phyloP scores from a whole-genome alignment of 2,797 vertebrate genomes.

The Sebastes hubbsi region DNA sequence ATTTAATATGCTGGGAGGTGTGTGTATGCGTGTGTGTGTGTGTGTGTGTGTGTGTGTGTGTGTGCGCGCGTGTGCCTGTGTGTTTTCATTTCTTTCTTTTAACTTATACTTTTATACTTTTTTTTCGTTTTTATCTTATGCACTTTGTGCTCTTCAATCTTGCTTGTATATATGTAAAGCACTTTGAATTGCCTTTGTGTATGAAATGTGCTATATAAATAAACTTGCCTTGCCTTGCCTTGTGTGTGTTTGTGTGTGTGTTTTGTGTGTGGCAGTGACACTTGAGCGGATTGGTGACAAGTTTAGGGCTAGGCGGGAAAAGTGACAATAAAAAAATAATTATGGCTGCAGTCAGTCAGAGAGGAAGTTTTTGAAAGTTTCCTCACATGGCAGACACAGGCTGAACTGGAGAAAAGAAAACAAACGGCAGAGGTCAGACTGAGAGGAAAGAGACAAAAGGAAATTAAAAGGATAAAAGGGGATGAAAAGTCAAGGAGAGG shows the following conservation, averaged over 20 bases:
- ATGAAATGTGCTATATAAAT: too few relatives aligned
- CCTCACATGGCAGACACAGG: conserved; percentile 20
- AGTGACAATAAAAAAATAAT: conserved; percentile 2
- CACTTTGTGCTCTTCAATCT: too few relatives aligned
- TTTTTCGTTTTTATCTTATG: too few relatives aligned
- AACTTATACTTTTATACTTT: too few relatives aligned
- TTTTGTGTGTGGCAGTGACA: background rate
- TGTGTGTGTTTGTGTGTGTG: background rate
- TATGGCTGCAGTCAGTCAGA: background rate
- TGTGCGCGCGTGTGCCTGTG: too few relatives aligned
- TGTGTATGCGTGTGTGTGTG: background rate
- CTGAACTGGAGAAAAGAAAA: background rate
- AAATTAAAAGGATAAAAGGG: conserved; percentile 61
- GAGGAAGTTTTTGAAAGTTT: conserved; percentile 33
- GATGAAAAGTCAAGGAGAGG: conserved; percentile 28
- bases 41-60: background rate
- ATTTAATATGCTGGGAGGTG: conserved; percentile 35
- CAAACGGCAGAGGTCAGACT: conserved; percentile 22
- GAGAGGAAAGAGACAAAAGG: conserved; percentile 47
- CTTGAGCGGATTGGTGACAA: conserved; percentile 12
- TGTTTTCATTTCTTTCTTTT: too few relatives aligned
- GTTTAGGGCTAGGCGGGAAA: conserved; percentile 8
- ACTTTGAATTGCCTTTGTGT: too few relatives aligned
- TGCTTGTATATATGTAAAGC: too few relatives aligned
- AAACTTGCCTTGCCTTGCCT: background rate